A percentile compares a stretch with the other conserved stretches of the same genome.
These are phyloP conservation scores for Drosophila kikkawai DNA, from an alignment of 1,140 invertebrate species.

Conservation along the genomic window DNA sequence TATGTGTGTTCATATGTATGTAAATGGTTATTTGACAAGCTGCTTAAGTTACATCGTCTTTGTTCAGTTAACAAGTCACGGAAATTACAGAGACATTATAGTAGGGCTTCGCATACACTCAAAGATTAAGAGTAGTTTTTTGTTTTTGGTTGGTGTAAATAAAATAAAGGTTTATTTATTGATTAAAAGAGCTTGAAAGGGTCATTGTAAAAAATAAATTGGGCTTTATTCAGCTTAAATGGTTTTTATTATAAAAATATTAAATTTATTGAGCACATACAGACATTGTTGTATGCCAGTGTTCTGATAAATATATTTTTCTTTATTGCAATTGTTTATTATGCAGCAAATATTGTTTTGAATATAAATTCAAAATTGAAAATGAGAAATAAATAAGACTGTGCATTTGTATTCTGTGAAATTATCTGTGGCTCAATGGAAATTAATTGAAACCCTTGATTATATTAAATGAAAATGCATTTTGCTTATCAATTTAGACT, in stretches of 20 bases:
- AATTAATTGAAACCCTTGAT: neutral
- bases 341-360: neutral
- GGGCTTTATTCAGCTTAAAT: neutral
- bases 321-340: neutral
- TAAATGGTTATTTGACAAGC: constrained; percentile 43
- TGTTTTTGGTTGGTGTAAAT: neutral
- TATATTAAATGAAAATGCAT: neutral
- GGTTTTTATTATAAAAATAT: neutral
- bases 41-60: constrained; percentile 50
- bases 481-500: constrained; percentile 1
- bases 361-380: neutral
- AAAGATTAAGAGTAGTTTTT: neutral
- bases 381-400: neutral
- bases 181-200: neutral
- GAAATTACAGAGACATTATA: constrained; percentile 41
- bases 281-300: neutral
- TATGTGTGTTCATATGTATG: constrained; percentile 4
- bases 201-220: neutral
- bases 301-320: neutral
- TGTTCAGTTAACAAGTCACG: constrained; percentile 51
- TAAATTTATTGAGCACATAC: neutral
- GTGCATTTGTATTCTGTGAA: constrained; percentile 3
- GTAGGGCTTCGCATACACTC: constrained; percentile 1
- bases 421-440: neutral
- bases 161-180: neutral